Conservation (phyloP, 2,888 invertebrate genomes). For the Thalpophila matura region DNA sequence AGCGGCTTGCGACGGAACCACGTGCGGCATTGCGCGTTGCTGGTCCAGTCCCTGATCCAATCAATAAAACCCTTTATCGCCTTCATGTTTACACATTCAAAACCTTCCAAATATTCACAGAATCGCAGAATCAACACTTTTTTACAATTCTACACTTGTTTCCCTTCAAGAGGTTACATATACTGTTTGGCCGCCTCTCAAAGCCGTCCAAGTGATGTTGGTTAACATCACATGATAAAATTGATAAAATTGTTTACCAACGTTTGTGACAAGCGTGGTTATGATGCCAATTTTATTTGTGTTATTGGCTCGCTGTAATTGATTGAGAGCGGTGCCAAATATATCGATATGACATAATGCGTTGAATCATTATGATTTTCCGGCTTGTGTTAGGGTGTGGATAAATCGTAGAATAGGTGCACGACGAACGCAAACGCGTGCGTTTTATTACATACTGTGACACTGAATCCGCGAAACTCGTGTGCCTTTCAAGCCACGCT, state of each 20-base stretch:
- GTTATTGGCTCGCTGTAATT: constrained; percentile 49
- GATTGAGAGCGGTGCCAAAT: constrained; percentile 46
- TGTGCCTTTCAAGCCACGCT: too few relatives aligned
- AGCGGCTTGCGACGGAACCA: constrained; percentile 96
- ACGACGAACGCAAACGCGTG: background rate
- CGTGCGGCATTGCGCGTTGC: constrained; percentile 96
- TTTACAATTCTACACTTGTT: constrained; percentile 18
- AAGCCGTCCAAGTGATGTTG: constrained; percentile 32
- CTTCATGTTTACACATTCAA: constrained; percentile 33
- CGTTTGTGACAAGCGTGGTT: constrained; percentile 31
- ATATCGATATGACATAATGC: constrained; percentile 48
- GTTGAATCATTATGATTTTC: constrained; percentile 49
- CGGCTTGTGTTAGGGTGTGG: constrained; percentile 31
- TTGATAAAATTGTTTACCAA: constrained; percentile 49
- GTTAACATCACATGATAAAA: constrained; percentile 46
- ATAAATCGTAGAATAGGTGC: background rate
- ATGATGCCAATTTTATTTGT: constrained; percentile 52
- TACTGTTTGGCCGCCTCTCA: constrained; percentile 43
- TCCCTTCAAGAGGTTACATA: constrained; percentile 26
- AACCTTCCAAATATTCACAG: background rate
- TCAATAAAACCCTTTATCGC: constrained; percentile 48
- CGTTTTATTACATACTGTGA: too few relatives aligned
- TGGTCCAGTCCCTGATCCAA: constrained; percentile 94
- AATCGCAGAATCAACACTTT: constrained; percentile 7
- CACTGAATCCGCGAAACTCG: too few relatives aligned